A percentile compares a stretch with the other conserved stretches of the same genome.
Evolutionary conservation across 2,797 vertebrate species (phyloP).

Genomic region (Holocentrus rufus): DNA sequence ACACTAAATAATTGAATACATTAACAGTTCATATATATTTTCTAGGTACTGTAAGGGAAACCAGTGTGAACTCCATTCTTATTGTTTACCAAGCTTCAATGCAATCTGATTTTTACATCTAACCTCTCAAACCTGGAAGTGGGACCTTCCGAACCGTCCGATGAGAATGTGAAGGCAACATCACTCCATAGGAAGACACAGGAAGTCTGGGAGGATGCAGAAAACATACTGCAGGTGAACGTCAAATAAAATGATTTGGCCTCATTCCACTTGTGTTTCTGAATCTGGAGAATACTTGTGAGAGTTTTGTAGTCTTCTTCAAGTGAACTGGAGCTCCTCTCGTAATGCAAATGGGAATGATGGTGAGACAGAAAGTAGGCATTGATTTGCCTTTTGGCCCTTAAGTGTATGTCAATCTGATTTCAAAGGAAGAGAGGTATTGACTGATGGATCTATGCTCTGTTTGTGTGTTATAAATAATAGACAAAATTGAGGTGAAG

Average conservation of each 20-base stretch:
- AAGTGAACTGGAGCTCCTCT: neutral
- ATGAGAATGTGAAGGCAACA: too few relatives aligned
- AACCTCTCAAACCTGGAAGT: too few relatives aligned
- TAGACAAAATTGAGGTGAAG: neutral
- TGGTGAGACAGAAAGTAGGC: neutral
- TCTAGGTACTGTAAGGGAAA: too few relatives aligned
- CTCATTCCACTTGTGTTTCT: conserved; percentile 1
- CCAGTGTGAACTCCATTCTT: too few relatives aligned
- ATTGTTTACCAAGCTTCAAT: too few relatives aligned
- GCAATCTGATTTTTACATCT: too few relatives aligned
- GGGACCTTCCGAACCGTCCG: too few relatives aligned
- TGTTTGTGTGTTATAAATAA: conserved; percentile 6
- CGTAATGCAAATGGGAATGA: neutral
- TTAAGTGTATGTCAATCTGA: neutral
- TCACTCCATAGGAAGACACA: conserved; percentile 5
- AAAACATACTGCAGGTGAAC: conserved; percentile 12
- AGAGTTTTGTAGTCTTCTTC: neutral
- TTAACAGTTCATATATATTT: too few relatives aligned
- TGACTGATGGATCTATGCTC: neutral
- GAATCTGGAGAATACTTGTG: conserved; percentile 7
- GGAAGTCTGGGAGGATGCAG: conserved; percentile 12
- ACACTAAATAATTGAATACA: too few relatives aligned
- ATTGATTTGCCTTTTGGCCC: neutral
- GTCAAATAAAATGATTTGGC: conserved; percentile 17
- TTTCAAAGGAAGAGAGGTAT: neutral